phyloP scores from a whole-genome alignment of 2,888 invertebrate genomes.

The Spatulosminthurus flaviceps region DNA sequence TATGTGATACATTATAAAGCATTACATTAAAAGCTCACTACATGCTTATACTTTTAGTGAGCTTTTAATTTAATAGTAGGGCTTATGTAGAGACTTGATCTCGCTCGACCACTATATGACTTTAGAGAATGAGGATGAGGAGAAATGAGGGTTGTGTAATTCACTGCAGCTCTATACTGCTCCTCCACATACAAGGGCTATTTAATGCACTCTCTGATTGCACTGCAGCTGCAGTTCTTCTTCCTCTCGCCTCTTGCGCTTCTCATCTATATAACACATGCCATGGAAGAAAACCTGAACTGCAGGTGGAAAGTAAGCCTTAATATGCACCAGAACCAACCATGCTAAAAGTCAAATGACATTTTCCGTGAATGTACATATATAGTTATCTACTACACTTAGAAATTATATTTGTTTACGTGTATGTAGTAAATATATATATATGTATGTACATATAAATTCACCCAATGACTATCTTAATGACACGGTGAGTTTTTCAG shows the following conservation, averaged over 20 bases:
- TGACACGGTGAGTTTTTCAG: too few relatives aligned
- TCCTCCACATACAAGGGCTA: too few relatives aligned
- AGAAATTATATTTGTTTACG: too few relatives aligned
- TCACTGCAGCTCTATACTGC: neutral
- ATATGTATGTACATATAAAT: too few relatives aligned
- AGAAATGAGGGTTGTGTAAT: neutral
- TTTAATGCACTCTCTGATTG: slow-evolving; percentile 5
- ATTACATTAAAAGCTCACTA: neutral
- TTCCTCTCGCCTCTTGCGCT: neutral
- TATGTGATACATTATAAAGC: neutral
- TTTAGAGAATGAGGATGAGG: neutral
- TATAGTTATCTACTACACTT: too few relatives aligned
- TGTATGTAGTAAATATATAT: too few relatives aligned
- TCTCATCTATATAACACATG: neutral
- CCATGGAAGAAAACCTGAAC: neutral
- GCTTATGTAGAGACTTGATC: neutral
- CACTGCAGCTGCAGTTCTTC: neutral
- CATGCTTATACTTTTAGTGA: neutral
- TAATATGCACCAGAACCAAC: neutral
- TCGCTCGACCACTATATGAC: neutral
- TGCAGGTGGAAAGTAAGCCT: slow-evolving; percentile 8
- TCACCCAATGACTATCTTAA: too few relatives aligned
- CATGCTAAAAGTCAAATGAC: too few relatives aligned
- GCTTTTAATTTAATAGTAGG: neutral
- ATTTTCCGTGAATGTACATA: too few relatives aligned